Percentiles rank a stretch among this genome's conserved stretches.
phyloP scores from a whole-genome alignment of 2,113 vertebrate species.

The Osmerus eperlanus region DNA sequence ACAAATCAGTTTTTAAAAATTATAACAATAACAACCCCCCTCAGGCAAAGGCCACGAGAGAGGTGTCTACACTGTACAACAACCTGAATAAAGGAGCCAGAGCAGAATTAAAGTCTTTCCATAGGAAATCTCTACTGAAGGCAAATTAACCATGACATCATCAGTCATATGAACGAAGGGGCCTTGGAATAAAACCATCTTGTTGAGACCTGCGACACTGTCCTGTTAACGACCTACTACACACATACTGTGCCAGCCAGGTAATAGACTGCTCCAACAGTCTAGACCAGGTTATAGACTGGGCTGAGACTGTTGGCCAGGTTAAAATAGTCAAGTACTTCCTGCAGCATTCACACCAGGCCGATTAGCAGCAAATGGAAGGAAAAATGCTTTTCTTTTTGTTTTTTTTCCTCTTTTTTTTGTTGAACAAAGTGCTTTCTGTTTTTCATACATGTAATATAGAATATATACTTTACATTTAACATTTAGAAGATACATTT shows the following conservation, averaged over 20 bases:
- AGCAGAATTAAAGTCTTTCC: slow-evolving; percentile 79
- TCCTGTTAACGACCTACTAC: neutral
- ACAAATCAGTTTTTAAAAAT: slow-evolving; percentile 61
- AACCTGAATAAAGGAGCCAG: slow-evolving; percentile 78
- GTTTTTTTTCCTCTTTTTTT: slow-evolving; percentile 69
- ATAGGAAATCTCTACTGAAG: slow-evolving; percentile 83
- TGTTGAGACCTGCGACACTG: slow-evolving; percentile 3
- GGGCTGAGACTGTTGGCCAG: slow-evolving; percentile 58
- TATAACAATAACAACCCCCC: slow-evolving; percentile 73
- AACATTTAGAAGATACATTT: slow-evolving; percentile 85
- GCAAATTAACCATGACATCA: slow-evolving; percentile 71
- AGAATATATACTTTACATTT: slow-evolving; percentile 88
- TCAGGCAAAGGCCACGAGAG: slow-evolving; percentile 67
- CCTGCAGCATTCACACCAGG: slow-evolving; percentile 98
- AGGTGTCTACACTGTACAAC: slow-evolving; percentile 80
- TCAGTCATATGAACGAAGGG: slow-evolving; percentile 66
- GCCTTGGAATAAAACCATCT: slow-evolving; percentile 67
- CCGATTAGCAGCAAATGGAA: slow-evolving; percentile 99
- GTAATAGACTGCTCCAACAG: neutral
- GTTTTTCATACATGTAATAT: slow-evolving; percentile 89
- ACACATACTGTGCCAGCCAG: neutral
- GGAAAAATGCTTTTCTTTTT: slow-evolving; percentile 78
- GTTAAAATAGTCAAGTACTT: slow-evolving; percentile 82
- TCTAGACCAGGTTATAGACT: neutral
- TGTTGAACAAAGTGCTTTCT: slow-evolving; percentile 98